Base-by-base conservation (phyloP, 1,140 invertebrate genomes). In the Halotydeus destructor region DNA sequence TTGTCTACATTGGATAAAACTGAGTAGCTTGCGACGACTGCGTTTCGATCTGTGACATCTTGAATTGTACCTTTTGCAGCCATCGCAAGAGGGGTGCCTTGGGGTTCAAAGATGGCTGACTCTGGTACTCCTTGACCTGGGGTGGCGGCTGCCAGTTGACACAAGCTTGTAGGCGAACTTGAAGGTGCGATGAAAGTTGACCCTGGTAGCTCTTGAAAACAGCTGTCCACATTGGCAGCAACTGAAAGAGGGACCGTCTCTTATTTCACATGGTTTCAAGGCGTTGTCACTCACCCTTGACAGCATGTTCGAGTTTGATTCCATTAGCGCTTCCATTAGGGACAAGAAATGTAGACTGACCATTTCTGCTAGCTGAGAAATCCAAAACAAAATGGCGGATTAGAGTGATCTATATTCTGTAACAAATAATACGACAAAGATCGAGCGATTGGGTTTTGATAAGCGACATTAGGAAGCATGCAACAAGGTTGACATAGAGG, bases 331-430 rank as follows among this genome's bases (percentile, higher is more conserved):
- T 64, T 99, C 93, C 58, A 99, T 70, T 33, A 97, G 67, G 55
- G 78, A 88, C 36, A 98, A 60, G 59, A 98, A 96, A 58, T 98
- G 91, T 1, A 96, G 64, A 60, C 91, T 96, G 3, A 98, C 86
- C 68, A 91, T 94, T 64, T 97, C 91, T 2, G 88, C 83, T 36
- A 97, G 59, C 83, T 93, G 49, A 40, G 57, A 55, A 49, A 35
- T 6, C 49, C 21, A 57, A 55, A 56, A 44, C n/a, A n/a, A n/a
- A n/a, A n/a, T n/a, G n/a, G n/a, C n/a, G n/a, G n/a, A n/a, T n/a
- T n/a, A n/a, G n/a, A n/a, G n/a, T n/a, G n/a, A n/a, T n/a, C n/a
- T n/a, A n/a, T n/a, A n/a, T n/a, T n/a, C n/a, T n/a, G n/a, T n/a
- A n/a, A n/a, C n/a, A n/a, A n/a, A n/a, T n/a, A n/a, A n/a, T n/a